Evolutionary conservation across 2,888 invertebrate genomes (phyloP).

Genomic region (Choristoneura rosaceana): DNA sequence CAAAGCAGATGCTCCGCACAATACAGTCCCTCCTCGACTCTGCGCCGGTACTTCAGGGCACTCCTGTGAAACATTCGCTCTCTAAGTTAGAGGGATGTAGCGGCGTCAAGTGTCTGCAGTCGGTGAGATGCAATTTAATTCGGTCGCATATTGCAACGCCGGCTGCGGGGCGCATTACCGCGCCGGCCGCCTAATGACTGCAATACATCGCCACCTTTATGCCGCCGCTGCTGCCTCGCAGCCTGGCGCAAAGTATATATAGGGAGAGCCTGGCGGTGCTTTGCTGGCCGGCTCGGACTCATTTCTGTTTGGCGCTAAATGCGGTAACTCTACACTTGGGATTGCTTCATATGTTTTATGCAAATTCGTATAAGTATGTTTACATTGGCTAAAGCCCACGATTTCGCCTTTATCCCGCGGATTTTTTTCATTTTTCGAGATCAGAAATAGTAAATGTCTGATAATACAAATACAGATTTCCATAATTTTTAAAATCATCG

Average conservation of each 20-base stretch:
- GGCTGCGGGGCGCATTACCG: background rate
- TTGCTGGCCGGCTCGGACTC: conserved; percentile 2
- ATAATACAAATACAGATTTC: too few species aligned
- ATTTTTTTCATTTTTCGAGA: too few species aligned
- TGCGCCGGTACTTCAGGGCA: background rate
- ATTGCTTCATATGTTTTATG: background rate
- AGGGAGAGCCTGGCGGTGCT: too few species aligned
- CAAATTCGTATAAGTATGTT: too few species aligned
- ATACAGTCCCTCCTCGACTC: background rate
- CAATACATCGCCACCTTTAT: background rate
- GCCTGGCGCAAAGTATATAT: conserved; percentile 1
- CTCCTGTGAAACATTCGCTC: conserved; percentile 11
- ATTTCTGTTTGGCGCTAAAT: conserved; percentile 10
- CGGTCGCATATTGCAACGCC: conserved; percentile 17
- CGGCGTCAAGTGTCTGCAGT: conserved; percentile 13
- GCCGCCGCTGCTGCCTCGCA: background rate
- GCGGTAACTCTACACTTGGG: conserved; percentile 1
- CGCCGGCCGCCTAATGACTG: background rate
- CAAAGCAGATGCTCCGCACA: background rate
- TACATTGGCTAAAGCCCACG: too few species aligned
- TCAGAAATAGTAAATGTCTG: too few species aligned
- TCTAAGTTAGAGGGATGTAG: background rate
- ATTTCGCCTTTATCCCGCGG: too few species aligned
- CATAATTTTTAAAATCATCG: too few species aligned
- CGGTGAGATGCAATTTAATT: conserved; percentile 35